Evolutionary conservation across 2,888 invertebrate genomes (phyloP), one percentile per base, ranked within the genome.

Genomic region (Agrotis clavis): DNA sequence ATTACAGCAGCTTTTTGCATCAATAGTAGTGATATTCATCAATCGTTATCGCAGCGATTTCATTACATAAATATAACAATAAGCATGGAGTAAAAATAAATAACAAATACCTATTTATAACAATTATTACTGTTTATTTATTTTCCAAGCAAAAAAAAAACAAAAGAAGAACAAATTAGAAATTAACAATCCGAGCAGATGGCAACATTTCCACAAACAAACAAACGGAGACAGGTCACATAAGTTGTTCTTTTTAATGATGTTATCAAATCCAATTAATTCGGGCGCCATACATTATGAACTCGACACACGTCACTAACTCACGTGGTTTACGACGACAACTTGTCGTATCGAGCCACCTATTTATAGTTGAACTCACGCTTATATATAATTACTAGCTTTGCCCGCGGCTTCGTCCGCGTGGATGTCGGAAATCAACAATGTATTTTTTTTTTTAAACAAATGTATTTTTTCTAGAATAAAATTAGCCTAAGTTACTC

Each of bases 231-330:
- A 6, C 47, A 9, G 14, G 35, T 50, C 54, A 54, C 53, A 47
- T 53, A 19, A 25, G 19, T 25, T 35, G 54, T 76, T 61, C 54
- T 35, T 56, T 41, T 56, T 61, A 82, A 65, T 77, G 67, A 67
- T 50, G 57, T 79, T 51, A 79, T 79, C 51, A 56, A 65, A 66
- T 66, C 66, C 66, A 78, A 82, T 82, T 80, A 83, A 69, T 80
- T 67, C 51, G 59, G 35, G 25, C 59, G 7, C 25, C 41, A 63
- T 83, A 68, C 57, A 75, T 79, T 80, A 71, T 57, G 51, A 35
- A 54, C 51, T 66, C 63, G 59, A 68, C 74, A 60, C 62, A 45
- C 60, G 53, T 69, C 54, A 57, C 19, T 81, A 80, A 69, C 53
- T 83, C 65, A 56, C 60, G 19, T 61, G 25, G 47, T 81, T 81